Evolutionary conservation across 2,888 invertebrate species (phyloP).

Genomic region (Drepana falcataria): DNA sequence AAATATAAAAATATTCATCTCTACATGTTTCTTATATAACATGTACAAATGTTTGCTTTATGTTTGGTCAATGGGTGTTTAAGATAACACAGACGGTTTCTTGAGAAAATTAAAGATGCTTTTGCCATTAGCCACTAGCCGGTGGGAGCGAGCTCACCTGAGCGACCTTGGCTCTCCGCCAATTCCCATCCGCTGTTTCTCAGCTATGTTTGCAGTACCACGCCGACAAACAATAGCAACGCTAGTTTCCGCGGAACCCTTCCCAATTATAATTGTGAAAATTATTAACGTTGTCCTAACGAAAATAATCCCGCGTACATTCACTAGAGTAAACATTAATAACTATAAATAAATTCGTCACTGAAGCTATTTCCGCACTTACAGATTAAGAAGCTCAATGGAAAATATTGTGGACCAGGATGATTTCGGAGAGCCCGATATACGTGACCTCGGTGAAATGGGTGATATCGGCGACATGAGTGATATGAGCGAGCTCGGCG

Average conservation of each 20-base stretch:
- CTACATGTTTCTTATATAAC: slow-evolving; percentile 22
- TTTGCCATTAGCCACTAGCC: slow-evolving; percentile 43
- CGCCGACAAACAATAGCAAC: slow-evolving; percentile 72
- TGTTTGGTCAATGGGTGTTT: slow-evolving; percentile 43
- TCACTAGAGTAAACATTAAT: background rate
- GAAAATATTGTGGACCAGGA: slow-evolving; percentile 88
- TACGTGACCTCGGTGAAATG: slow-evolving; percentile 71
- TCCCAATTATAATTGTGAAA: slow-evolving; percentile 17
- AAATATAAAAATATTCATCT: slow-evolving; percentile 9
- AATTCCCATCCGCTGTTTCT: slow-evolving; percentile 65
- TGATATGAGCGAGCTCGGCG: slow-evolving; percentile 65
- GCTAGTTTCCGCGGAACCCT: slow-evolving; percentile 46
- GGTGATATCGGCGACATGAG: slow-evolving; percentile 71
- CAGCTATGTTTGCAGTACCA: slow-evolving; percentile 66
- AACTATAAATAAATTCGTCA: background rate
- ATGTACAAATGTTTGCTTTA: slow-evolving; percentile 39
- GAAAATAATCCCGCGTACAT: slow-evolving; percentile 9
- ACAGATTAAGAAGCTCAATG: slow-evolving; percentile 84
- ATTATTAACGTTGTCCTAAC: slow-evolving; percentile 11
- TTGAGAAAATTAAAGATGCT: slow-evolving; percentile 31
- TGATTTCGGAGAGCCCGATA: slow-evolving; percentile 65
- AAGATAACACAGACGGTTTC: slow-evolving; percentile 38
- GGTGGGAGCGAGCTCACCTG: slow-evolving; percentile 68
- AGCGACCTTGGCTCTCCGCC: slow-evolving; percentile 70
- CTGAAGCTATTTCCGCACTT: slow-evolving; percentile 15